Conservation (phyloP, 2,797 vertebrate species). For the Phrynocephalus vlangalii region DNA sequence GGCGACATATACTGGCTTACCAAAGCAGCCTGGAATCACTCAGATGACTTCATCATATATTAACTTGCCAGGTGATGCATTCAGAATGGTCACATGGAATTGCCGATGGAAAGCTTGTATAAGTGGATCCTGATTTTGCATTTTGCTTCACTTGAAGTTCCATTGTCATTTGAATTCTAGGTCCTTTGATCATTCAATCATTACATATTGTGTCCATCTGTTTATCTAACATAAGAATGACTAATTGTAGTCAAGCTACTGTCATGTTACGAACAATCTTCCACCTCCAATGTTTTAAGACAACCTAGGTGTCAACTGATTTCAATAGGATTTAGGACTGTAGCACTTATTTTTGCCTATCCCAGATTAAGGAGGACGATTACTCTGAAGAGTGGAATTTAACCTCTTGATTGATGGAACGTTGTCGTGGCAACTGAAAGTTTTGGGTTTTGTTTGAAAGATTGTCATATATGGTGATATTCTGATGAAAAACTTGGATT, state of each 20-base stretch:
- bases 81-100: background rate
- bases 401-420: background rate
- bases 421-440: background rate
- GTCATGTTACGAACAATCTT: too few relatives aligned
- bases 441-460: background rate
- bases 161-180: background rate
- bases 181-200: background rate
- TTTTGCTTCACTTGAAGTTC: background rate
- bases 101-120: background rate
- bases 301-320: background rate
- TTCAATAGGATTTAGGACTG: background rate
- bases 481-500: background rate
- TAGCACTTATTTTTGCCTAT: background rate
- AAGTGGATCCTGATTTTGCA: background rate
- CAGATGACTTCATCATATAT: too few relatives aligned
- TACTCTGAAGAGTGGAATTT: background rate
- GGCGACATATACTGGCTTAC: background rate
- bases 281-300: too few relatives aligned
- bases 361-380: background rate
- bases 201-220: background rate
- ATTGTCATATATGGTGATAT: rapidly evolving
- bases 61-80: too few relatives aligned
- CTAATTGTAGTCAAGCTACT: background rate
- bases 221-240: background rate
- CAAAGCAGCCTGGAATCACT: too few relatives aligned